These are phyloP conservation scores for Buphagus erythrorhynchus DNA, from an alignment of 2,797 vertebrate species.

Conservation along the genomic window DNA sequence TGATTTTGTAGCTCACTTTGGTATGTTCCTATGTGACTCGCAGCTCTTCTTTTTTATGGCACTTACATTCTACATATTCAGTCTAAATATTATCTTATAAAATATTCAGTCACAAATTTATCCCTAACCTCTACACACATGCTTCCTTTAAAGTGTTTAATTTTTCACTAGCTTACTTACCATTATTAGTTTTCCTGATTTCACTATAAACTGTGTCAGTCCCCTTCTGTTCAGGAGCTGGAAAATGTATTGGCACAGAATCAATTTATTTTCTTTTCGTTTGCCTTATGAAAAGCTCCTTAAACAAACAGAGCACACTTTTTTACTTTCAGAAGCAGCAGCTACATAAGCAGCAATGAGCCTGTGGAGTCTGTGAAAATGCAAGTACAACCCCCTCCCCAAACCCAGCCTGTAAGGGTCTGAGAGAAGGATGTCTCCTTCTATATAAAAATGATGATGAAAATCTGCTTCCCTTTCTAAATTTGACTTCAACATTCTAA, in stretches of 20 bases:
- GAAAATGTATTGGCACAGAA: conserved; percentile 70
- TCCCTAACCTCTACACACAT: background rate
- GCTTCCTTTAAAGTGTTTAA: conserved; percentile 23
- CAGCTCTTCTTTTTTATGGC: background rate
- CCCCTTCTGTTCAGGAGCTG: conserved; percentile 87
- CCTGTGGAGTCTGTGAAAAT: background rate
- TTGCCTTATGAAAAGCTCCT: conserved; percentile 18
- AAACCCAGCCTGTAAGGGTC: background rate
- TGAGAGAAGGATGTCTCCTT: background rate
- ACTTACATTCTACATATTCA: background rate
- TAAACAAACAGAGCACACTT: conserved; percentile 27
- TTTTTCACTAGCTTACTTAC: conserved; percentile 80
- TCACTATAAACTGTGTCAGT: conserved; percentile 95
- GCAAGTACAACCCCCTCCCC: background rate
- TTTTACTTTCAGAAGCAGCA: conserved; percentile 15
- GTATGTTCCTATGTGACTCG: background rate
- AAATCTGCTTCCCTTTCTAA: background rate
- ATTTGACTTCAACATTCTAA: background rate
- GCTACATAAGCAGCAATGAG: background rate
- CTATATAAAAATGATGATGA: background rate
- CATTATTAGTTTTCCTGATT: conserved; percentile 85
- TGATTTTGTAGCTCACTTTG: background rate
- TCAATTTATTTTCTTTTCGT: conserved; percentile 26
- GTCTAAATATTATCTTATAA: background rate
- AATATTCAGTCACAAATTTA: background rate